Percentiles rank a stretch among this genome's conserved stretches.
phyloP scores from a whole-genome alignment of 1,140 invertebrate species.

The Eulimnadia texana region DNA sequence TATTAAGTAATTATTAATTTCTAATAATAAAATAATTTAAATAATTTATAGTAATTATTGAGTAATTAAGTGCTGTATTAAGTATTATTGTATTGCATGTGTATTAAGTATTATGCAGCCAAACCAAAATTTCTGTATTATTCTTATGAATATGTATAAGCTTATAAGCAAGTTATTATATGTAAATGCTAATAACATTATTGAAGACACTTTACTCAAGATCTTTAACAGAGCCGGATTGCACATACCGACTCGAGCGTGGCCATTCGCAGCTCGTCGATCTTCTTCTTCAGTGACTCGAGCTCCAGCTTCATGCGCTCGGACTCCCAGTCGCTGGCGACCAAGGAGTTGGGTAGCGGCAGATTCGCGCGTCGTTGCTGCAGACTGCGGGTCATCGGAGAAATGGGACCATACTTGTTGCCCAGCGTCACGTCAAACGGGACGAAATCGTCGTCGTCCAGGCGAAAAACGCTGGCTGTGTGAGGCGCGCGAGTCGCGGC shows the following conservation, averaged over 20 bases:
- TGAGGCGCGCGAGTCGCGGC: not conserved
- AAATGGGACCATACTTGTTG: conserved; percentile 66
- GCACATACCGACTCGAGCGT: conserved; percentile 1
- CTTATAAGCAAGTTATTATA: no score
- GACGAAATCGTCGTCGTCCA: conserved; percentile 53
- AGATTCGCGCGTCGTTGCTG: conserved; percentile 22
- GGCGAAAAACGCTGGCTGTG: not conserved
- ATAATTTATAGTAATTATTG: no score
- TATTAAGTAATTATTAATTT: no score
- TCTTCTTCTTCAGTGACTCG: conserved; percentile 44
- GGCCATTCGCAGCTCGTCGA: conserved; percentile 45
- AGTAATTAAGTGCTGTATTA: no score
- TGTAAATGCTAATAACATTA: no score
- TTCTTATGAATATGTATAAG: no score
- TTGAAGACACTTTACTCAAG: no score
- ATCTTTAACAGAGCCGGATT: no score
- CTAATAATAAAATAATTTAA: no score
- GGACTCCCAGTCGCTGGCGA: conserved; percentile 32
- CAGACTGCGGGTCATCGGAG: conserved; percentile 42
- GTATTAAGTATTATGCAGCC: conserved; percentile 29
- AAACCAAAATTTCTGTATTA: no score
- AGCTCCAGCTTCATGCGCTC: conserved; percentile 46
- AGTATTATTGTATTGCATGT: no score
- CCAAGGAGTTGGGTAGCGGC: conserved; percentile 10
- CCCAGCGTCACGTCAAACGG: conserved; percentile 55